These are phyloP conservation scores for Euzophera pinguis DNA, from an alignment of 2,888 invertebrate genomes.

Conservation along the genomic window DNA sequence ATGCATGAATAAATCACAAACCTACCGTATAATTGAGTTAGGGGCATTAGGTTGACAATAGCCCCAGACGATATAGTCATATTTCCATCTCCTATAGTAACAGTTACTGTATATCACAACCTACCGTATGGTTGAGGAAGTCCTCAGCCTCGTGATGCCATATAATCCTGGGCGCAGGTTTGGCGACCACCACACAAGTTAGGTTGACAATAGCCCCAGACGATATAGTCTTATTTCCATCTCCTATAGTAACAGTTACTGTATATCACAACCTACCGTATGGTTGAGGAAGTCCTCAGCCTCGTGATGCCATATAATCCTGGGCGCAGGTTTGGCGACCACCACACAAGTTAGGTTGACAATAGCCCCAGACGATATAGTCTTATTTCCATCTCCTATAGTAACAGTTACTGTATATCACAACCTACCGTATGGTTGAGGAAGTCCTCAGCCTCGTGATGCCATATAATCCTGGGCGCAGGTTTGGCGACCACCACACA, in stretches of 20 bases:
- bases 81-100: constrained; percentile 42
- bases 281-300: constrained; percentile 50
- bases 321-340: constrained; percentile 46
- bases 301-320: constrained; percentile 57
- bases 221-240: constrained; percentile 45
- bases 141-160: constrained; percentile 59
- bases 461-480: constrained; percentile 55
- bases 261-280: constrained; percentile 36
- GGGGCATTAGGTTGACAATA: constrained; percentile 30
- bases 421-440: constrained; percentile 49
- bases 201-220: constrained; percentile 42
- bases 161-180: constrained; percentile 49
- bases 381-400: constrained; percentile 46
- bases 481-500: constrained; percentile 53
- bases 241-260: constrained; percentile 40
- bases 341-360: constrained; percentile 43
- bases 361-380: constrained; percentile 43
- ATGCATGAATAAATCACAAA: no score
- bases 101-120: constrained; percentile 28
- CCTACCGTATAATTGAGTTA: no score
- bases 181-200: constrained; percentile 44
- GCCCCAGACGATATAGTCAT: constrained; percentile 51
- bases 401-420: constrained; percentile 26
- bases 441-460: constrained; percentile 49
- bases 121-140: constrained; percentile 50